phyloP scores from a whole-genome alignment of 2,888 invertebrate genomes.

The Ommatoiulus sabulosus region DNA sequence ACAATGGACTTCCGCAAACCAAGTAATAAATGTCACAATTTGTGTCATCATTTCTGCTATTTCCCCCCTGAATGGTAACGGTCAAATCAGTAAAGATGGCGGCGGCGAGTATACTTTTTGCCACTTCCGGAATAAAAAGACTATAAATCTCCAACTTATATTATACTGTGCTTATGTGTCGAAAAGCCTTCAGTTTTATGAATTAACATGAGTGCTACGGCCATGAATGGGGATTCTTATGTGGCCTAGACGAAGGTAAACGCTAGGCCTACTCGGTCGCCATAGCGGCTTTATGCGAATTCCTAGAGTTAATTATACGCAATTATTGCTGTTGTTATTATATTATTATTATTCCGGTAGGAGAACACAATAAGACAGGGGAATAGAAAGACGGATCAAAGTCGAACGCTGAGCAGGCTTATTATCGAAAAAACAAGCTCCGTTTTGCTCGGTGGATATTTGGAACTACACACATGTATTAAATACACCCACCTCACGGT shows the following conservation, averaged over 20 bases:
- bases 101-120: neutral
- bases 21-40: too few species aligned
- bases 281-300: constrained; percentile 3
- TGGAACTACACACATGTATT: neutral
- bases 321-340: constrained; percentile 3
- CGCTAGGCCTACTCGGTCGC: constrained; percentile 33
- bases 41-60: too few species aligned
- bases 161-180: neutral
- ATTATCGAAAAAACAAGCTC: neutral
- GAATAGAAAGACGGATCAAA: neutral
- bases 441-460: constrained; percentile 15
- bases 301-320: neutral
- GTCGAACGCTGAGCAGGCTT: neutral
- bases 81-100: too few species aligned
- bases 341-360: constrained; percentile 25
- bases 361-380: constrained; percentile 26
- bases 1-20: too few species aligned
- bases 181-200: neutral
- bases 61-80: too few species aligned
- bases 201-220: neutral
- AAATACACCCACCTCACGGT: neutral
- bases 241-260: neutral
- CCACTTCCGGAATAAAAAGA: neutral
- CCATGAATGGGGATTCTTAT: neutral
- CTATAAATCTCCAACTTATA: neutral